Evolutionary conservation across 2,888 invertebrate genomes (phyloP).

Genomic region (Trachelus troglodyta): DNA sequence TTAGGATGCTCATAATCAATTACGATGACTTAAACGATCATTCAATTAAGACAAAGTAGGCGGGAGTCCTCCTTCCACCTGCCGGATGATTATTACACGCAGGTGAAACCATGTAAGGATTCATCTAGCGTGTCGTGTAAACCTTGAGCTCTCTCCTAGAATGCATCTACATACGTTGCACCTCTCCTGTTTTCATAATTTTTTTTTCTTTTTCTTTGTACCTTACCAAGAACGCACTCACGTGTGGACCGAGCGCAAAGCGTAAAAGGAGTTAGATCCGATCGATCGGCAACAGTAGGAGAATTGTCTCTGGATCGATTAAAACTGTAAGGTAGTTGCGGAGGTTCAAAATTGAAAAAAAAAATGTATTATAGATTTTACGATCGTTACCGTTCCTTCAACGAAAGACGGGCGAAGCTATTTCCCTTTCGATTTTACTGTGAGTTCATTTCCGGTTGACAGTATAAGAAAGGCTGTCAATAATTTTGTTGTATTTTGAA

Average conservation of each 20-base stretch:
- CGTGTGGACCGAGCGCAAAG: not conserved
- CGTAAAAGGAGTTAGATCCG: not conserved
- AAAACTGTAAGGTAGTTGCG: not conserved
- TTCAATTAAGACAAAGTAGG: not conserved
- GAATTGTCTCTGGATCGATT: not conserved
- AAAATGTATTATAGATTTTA: slow-evolving; percentile 63
- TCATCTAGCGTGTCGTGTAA: not conserved
- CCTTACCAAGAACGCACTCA: slow-evolving; percentile 19
- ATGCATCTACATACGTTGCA: not conserved
- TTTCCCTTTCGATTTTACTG: slow-evolving; percentile 62
- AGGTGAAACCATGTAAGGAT: not conserved
- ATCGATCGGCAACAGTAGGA: not conserved
- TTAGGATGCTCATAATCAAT: not conserved
- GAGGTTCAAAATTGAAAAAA: not conserved
- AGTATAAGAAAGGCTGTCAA: not conserved
- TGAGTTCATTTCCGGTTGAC: slow-evolving; percentile 42
- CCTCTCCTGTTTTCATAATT: slow-evolving; percentile 7
- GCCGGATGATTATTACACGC: not conserved
- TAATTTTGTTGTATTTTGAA: not conserved
- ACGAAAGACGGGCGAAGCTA: slow-evolving; percentile 51
- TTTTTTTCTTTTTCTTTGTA: slow-evolving; percentile 18
- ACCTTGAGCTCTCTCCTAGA: slow-evolving; percentile 37
- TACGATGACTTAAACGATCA: not conserved
- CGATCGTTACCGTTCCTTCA: slow-evolving; percentile 65
- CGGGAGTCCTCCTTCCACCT: not conserved